These are phyloP conservation scores for Strigops habroptila DNA, from an alignment of 2,113 vertebrate species.

Conservation along the genomic window DNA sequence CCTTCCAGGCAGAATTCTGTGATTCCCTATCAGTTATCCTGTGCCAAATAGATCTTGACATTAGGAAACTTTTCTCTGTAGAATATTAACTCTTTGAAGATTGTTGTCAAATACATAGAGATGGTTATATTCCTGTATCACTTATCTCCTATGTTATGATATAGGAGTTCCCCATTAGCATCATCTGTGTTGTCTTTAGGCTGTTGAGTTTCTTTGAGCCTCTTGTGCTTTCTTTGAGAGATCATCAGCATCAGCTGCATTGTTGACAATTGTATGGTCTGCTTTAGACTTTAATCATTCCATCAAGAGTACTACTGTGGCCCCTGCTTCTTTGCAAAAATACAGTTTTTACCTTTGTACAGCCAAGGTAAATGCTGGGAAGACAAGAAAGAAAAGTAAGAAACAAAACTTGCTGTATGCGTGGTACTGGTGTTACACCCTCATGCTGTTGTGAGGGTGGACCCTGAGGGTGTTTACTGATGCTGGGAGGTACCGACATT, in stretches of 20 bases:
- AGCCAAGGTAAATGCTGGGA: background rate
- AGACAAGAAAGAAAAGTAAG: background rate
- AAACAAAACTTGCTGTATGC: rapidly evolving
- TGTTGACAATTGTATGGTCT: background rate
- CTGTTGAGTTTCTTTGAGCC: background rate
- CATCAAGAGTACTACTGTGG: background rate
- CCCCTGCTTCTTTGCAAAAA: background rate
- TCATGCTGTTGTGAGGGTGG: background rate
- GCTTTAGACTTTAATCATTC: background rate
- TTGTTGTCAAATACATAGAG: background rate
- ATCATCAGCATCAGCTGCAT: background rate
- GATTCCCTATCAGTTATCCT: background rate
- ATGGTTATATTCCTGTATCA: background rate
- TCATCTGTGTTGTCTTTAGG: background rate
- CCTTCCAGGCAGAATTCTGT: background rate
- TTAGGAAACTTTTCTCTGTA: background rate
- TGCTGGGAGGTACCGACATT: background rate
- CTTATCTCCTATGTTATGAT: background rate
- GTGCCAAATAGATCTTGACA: background rate
- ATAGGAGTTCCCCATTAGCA: background rate
- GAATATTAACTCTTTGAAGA: background rate
- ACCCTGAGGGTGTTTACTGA: background rate
- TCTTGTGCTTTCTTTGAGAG: background rate
- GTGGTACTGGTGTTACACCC: background rate
- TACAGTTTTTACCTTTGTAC: background rate